These are phyloP conservation scores for Rhipidura dahli DNA, from an alignment of 2,113 vertebrate genomes.

Conservation along the genomic window DNA sequence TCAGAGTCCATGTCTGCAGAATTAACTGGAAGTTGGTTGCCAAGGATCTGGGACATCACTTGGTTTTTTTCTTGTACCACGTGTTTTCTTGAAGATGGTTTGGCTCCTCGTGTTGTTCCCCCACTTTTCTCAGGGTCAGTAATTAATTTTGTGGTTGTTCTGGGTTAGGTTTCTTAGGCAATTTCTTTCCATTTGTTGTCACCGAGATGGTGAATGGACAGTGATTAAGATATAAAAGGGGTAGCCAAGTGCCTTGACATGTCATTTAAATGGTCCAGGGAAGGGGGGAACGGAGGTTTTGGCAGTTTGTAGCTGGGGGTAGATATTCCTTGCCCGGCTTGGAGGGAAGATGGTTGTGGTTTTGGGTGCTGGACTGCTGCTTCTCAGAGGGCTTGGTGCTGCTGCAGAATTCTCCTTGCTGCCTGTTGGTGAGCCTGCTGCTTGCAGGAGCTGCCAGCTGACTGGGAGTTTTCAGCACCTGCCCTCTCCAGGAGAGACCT, in stretches of 20 bases:
- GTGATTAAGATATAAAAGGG: background rate
- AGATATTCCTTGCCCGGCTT: background rate
- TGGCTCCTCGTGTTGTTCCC: background rate
- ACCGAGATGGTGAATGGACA: background rate
- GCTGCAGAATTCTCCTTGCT: background rate
- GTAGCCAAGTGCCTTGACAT: background rate
- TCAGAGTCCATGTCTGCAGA: background rate
- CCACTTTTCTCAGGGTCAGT: rapidly evolving
- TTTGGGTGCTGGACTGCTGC: background rate
- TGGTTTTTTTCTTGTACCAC: background rate
- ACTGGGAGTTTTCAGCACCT: background rate
- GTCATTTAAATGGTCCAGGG: background rate
- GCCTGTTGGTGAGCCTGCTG: background rate
- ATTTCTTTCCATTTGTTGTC: background rate
- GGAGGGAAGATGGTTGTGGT: background rate
- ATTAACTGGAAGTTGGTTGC: background rate
- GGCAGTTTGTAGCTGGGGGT: background rate
- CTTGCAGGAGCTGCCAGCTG: background rate
- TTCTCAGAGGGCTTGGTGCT: background rate
- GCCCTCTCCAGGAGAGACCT: background rate
- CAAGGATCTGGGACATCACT: background rate
- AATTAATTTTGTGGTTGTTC: background rate
- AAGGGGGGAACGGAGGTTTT: background rate
- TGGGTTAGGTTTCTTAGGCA: background rate
- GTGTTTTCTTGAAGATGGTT: background rate